Conservation (phyloP, 1,140 invertebrate genomes). For the Geopemphigus sp. region DNA sequence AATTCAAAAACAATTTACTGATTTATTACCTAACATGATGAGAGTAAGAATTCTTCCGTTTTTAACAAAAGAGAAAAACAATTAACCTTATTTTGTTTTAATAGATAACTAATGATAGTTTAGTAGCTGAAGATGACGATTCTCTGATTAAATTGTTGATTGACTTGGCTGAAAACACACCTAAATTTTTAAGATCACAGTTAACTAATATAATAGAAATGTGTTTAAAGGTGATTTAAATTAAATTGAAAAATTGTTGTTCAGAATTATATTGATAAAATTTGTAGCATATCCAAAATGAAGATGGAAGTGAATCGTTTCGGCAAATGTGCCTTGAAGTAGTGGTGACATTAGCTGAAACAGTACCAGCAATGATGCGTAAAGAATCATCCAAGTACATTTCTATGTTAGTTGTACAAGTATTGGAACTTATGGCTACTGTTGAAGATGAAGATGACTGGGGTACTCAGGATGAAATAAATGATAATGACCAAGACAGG, state of each 20-base stretch:
- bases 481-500: constrained; percentile 37
- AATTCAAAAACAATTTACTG: constrained; percentile 83
- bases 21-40: constrained; percentile 76
- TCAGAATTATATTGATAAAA: constrained; percentile 1
- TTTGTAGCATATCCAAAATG: constrained; percentile 66
- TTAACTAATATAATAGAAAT: constrained; percentile 84
- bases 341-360: constrained; percentile 91
- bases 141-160: constrained; percentile 86
- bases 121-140: constrained; percentile 85
- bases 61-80: neutral
- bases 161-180: constrained; percentile 88
- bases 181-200: constrained; percentile 87
- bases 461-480: constrained; percentile 69
- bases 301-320: constrained; percentile 77
- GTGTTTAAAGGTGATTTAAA: constrained; percentile 74
- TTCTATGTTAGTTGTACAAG: constrained; percentile 71
- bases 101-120: constrained; percentile 73
- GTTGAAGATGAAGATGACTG: constrained; percentile 90
- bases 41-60: constrained; percentile 57
- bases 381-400: constrained; percentile 81
- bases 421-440: constrained; percentile 95
- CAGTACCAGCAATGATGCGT: constrained; percentile 90
- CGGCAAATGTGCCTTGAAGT: constrained; percentile 90
- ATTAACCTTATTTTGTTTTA: constrained; percentile 55
- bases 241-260: neutral